A percentile compares a stretch with the other conserved stretches of the same genome.
Conservation (phyloP, 2,797 vertebrate genomes). For the Onychomys leucogaster region DNA sequence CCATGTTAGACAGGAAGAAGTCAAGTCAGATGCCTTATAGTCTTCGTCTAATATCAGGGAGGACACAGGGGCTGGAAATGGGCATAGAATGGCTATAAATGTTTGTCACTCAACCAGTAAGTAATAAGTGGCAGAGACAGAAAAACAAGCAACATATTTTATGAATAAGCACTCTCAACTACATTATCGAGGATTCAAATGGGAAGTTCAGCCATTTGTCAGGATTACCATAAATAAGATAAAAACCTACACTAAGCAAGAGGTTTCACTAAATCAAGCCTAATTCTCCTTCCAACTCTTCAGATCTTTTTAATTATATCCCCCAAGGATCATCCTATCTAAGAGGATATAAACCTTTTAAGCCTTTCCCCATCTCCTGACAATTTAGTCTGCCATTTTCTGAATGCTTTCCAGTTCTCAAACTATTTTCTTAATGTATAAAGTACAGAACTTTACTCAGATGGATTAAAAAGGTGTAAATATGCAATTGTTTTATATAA, state of each 20-base stretch:
- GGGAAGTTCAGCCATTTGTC: neutral
- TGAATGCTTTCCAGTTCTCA: constrained; percentile 26
- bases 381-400: constrained; percentile 21
- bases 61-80: neutral
- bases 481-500: neutral
- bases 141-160: neutral
- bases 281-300: constrained; percentile 26
- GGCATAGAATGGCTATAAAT: neutral
- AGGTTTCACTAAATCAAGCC: neutral
- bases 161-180: neutral
- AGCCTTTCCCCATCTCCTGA: constrained; percentile 13
- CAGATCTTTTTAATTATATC: constrained; percentile 23
- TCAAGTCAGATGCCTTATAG: neutral
- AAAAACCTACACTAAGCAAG: constrained; percentile 27
- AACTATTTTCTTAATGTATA: constrained; percentile 32
- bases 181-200: neutral
- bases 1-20: neutral
- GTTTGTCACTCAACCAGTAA: neutral
- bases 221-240: neutral
- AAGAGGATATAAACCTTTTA: neutral
- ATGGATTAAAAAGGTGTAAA: neutral
- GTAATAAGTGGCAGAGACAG: neutral
- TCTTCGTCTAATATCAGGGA: neutral
- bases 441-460: neutral
- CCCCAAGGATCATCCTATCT: neutral